Percentiles rank a stretch among this genome's conserved stretches.
These are phyloP conservation scores for Thymallus thymallus DNA, from an alignment of 2,113 vertebrate species.

Conservation along the genomic window DNA sequence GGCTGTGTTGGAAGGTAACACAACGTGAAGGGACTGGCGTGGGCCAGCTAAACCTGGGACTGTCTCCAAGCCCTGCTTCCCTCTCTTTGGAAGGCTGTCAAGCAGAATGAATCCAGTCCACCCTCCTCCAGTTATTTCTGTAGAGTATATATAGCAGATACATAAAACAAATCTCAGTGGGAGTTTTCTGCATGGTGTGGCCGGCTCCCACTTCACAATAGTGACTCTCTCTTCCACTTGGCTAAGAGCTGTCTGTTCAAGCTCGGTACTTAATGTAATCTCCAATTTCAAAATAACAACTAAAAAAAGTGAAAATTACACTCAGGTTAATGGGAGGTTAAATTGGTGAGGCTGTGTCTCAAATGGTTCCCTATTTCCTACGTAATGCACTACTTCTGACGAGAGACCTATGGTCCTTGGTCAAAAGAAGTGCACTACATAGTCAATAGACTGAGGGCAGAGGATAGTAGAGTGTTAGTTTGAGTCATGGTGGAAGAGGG, in stretches of 20 bases:
- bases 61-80: too few relatives aligned
- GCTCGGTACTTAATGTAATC: too few relatives aligned
- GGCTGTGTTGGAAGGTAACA: conserved; percentile 31
- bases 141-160: conserved; percentile 26
- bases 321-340: not conserved
- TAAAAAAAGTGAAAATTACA: too few relatives aligned
- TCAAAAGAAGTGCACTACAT: too few relatives aligned
- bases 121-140: conserved; percentile 22
- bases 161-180: conserved; percentile 5
- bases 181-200: conserved; percentile 1
- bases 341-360: not conserved
- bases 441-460: too few relatives aligned
- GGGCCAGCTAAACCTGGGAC: too few relatives aligned
- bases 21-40: conserved; percentile 29
- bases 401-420: too few relatives aligned
- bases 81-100: conserved; percentile 1
- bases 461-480: too few relatives aligned
- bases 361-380: too few relatives aligned
- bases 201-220: not conserved
- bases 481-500: too few relatives aligned
- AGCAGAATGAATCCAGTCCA: conserved; percentile 3
- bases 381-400: too few relatives aligned
- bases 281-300: too few relatives aligned
- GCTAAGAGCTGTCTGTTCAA: not conserved
- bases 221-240: not conserved